Evolutionary conservation across 1,140 invertebrate genomes (phyloP), one percentile per base, ranked within the genome.

Genomic region (Coptotermes formosanus): DNA sequence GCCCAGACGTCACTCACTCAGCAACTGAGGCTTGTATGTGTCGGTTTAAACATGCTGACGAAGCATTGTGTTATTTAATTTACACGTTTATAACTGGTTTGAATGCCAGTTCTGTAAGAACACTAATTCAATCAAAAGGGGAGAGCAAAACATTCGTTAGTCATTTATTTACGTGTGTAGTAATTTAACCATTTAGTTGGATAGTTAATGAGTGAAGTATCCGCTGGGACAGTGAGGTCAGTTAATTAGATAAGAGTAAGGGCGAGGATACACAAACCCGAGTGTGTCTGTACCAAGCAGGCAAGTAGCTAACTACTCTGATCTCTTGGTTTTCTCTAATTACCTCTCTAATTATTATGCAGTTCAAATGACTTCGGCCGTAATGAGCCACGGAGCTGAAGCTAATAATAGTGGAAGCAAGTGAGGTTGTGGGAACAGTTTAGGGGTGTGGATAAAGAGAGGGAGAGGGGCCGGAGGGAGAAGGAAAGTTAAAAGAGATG

Each of bases 311-410:
- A 16, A 25, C 59, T 75, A n/a, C n/a, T 30, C n/a, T 85, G 64
- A 85, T 85, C 85, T 85, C 85, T 44, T 75, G 85, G 30, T 85
- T 85, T 85, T 85, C 85, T 75, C 85, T 85, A 85, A 85, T 85
- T 81, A 85, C 75, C 75, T 85, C 55, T 75, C 32, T 85, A 82
- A 85, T 85, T 85, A 82, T 85, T 75, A 85, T 85, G 75, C 85
- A 85, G 85, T 85, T 85, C 64, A 85, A 85, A 85, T 85, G 85
- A 32, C 43, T 85, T 85, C 75, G n/a, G 30, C 55, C 64, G 43
- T 85, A 85, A 85, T 85, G 85, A 85, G 64, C 75, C 85, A 11
- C 83, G 83, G 45, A 52, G 83, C 43, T 32, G 43, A 32, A 84
- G 83, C 83, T 84, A 84, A 84, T 84, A 84, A 84, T 52, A 59